Evolutionary conservation across 2,113 vertebrate genomes (phyloP).

Genomic region (Pseudorectes ferrugineus): DNA sequence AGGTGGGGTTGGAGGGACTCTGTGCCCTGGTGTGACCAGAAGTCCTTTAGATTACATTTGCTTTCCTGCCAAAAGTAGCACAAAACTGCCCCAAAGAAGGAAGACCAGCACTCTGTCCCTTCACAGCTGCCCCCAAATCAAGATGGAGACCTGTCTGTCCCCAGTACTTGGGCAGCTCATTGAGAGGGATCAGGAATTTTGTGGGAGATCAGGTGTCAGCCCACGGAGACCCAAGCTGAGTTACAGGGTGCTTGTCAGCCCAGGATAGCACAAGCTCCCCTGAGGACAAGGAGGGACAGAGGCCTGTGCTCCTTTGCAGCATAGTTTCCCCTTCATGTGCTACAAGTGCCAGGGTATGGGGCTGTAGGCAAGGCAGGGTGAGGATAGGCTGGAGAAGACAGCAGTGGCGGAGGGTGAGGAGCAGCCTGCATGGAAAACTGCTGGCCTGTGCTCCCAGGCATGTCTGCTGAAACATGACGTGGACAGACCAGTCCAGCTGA

Average conservation of each 20-base stretch:
- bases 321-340: neutral
- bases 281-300: neutral
- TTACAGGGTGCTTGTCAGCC: neutral
- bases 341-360: neutral
- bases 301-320: neutral
- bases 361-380: neutral
- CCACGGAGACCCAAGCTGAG: neutral
- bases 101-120: neutral
- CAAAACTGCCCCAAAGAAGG: neutral
- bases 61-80: neutral
- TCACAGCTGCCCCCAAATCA: neutral
- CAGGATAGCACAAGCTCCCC: neutral
- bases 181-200: neutral
- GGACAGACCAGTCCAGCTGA: neutral
- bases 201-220: neutral
- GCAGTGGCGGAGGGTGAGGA: neutral
- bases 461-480: neutral
- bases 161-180: neutral
- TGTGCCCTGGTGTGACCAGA: neutral
- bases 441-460: neutral
- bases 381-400: neutral
- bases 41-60: neutral
- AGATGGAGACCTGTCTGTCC: neutral
- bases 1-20: neutral
- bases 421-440: fast-evolving